Conservation (phyloP, 2,888 invertebrate species). For the Drosophila limbata region DNA sequence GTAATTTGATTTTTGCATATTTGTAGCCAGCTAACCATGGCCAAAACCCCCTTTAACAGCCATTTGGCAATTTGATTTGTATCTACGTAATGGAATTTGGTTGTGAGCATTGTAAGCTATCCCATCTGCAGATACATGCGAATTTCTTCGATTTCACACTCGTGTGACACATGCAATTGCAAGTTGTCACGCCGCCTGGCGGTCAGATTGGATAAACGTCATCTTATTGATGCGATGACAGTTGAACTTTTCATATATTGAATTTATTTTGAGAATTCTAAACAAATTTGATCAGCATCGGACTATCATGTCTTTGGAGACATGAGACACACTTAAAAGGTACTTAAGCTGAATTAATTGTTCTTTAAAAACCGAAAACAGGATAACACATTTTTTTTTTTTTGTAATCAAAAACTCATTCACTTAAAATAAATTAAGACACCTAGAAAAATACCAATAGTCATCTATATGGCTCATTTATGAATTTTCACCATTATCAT, state of each 20-base stretch:
- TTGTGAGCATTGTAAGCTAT: slow-evolving; percentile 40
- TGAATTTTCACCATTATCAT: too few species aligned
- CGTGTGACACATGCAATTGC: slow-evolving; percentile 36
- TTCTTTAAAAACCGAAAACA: too few species aligned
- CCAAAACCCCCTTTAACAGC: slow-evolving; percentile 7
- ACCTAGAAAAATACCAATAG: too few species aligned
- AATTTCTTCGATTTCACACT: slow-evolving; percentile 12
- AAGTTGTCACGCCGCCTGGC: slow-evolving; percentile 52
- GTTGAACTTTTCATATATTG: slow-evolving; percentile 1
- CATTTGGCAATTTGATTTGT: slow-evolving; percentile 74
- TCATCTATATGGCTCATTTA: too few species aligned
- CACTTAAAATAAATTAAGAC: too few species aligned
- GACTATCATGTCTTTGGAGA: background rate
- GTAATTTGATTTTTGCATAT: slow-evolving; percentile 78
- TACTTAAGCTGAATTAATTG: too few species aligned
- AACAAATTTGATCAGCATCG: background rate
- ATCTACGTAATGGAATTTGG: slow-evolving; percentile 75
- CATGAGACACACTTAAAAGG: too few species aligned
- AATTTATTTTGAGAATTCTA: too few species aligned
- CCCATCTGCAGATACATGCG: slow-evolving; percentile 58
- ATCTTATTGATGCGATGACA: slow-evolving; percentile 15
- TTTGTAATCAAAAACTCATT: too few species aligned
- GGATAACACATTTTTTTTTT: too few species aligned
- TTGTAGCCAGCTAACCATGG: slow-evolving; percentile 24
- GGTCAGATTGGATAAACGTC: slow-evolving; percentile 35